phyloP scores from a whole-genome alignment of 1,140 invertebrate species.

The Drosophila lacertosa region DNA sequence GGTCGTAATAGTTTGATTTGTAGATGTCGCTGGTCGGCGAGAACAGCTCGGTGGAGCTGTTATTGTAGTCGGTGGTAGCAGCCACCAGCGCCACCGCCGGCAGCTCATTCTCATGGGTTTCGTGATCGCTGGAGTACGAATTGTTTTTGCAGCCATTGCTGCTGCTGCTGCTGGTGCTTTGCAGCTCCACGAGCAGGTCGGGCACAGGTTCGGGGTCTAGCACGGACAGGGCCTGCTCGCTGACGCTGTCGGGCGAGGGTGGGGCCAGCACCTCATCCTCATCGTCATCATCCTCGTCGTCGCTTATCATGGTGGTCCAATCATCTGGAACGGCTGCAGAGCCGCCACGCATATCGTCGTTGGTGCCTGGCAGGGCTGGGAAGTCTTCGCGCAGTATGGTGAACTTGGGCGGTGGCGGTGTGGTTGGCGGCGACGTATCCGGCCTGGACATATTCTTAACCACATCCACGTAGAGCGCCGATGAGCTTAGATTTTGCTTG shows the following conservation, averaged over 20 bases:
- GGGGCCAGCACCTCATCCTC: not conserved
- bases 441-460: conserved; percentile 56
- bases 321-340: conserved; percentile 38
- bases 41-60: not conserved
- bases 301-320: conserved; percentile 55
- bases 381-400: conserved; percentile 64
- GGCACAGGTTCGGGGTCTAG: conserved; percentile 1
- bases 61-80: conserved; percentile 11
- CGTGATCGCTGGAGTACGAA: conserved; percentile 3
- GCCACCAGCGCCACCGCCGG: conserved; percentile 15
- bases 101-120: not conserved
- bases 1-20: conserved; percentile 6
- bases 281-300: conserved; percentile 22
- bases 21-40: not conserved
- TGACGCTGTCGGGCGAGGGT: not conserved
- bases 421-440: not conserved
- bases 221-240: not conserved
- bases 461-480: conserved; percentile 62
- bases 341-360: not conserved
- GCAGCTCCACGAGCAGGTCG: conserved; percentile 16
- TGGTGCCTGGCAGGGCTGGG: conserved; percentile 56
- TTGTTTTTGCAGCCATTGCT: not conserved
- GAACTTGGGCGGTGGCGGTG: conserved; percentile 42
- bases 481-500: not conserved
- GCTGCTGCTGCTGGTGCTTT: not conserved